A percentile compares a stretch with the other conserved stretches of the same genome.
Conservation (phyloP, 2,888 invertebrate species). For the Heterodera filipjevi region DNA sequence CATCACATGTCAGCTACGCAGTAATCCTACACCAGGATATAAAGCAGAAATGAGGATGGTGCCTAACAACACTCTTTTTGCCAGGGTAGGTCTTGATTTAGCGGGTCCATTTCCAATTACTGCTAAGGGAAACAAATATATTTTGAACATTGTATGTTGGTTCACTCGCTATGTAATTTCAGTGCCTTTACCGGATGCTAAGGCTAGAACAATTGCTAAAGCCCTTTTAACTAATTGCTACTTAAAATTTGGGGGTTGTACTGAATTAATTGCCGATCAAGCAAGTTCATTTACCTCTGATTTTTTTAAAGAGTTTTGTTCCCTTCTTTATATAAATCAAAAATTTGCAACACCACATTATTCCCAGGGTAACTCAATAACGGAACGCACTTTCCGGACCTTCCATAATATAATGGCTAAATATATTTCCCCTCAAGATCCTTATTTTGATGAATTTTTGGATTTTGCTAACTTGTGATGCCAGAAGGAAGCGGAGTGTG, state of each 20-base stretch:
- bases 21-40: not conserved
- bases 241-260: too few relatives aligned
- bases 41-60: not conserved
- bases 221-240: too few relatives aligned
- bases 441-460: constrained; percentile 31
- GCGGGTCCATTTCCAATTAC: constrained; percentile 33
- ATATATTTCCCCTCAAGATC: constrained; percentile 27
- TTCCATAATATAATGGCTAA: constrained; percentile 30
- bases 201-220: too few relatives aligned
- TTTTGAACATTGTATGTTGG: too few relatives aligned
- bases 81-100: not conserved
- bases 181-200: too few relatives aligned
- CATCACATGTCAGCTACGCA: not conserved
- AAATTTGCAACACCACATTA: too few relatives aligned
- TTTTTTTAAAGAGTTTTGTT: too few relatives aligned
- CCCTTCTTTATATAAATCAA: too few relatives aligned
- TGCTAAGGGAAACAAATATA: constrained; percentile 24
- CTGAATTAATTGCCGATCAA: too few relatives aligned
- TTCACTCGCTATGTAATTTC: too few relatives aligned
- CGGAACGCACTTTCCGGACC: constrained; percentile 44
- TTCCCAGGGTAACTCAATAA: constrained; percentile 37
- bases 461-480: constrained; percentile 2
- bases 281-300: too few relatives aligned
- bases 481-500: too few relatives aligned
- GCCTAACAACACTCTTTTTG: constrained; percentile 33